Conservation (phyloP, 2,888 invertebrate species). For the Cistogaster globosa region DNA sequence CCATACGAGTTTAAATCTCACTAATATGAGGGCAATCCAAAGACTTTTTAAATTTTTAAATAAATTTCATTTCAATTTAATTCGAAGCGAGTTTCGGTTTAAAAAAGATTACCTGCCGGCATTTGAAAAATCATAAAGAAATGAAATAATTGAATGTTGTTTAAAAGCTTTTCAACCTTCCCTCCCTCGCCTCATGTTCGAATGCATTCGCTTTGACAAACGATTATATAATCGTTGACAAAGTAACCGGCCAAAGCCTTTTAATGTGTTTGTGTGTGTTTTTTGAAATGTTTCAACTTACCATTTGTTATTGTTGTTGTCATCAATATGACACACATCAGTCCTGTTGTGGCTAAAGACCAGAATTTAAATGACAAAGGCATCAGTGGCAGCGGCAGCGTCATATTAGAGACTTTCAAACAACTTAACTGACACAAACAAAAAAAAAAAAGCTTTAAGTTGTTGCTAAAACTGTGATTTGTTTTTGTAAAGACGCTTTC, state of each 20-base stretch:
- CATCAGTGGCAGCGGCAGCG: constrained; percentile 45
- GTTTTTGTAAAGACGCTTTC: constrained; percentile 12
- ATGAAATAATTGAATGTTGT: not conserved
- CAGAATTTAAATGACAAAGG: constrained; percentile 58
- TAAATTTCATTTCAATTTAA: not conserved
- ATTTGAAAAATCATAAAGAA: not conserved
- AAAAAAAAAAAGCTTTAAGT: constrained; percentile 5
- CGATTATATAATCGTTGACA: constrained; percentile 31
- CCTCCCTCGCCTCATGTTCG: not conserved
- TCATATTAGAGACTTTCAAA: constrained; percentile 46
- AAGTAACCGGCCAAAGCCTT: constrained; percentile 7
- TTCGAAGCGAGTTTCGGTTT: not conserved
- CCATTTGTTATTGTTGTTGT: constrained; percentile 63
- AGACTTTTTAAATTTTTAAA: not conserved
- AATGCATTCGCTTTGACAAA: not conserved
- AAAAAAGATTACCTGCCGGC: too few relatives aligned
- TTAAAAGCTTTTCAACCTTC: constrained; percentile 1
- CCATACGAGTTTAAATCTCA: not conserved
- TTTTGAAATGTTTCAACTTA: constrained; percentile 31
- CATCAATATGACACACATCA: constrained; percentile 62
- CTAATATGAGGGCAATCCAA: not conserved
- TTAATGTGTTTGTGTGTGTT: not conserved
- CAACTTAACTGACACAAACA: constrained; percentile 28
- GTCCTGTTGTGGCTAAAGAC: constrained; percentile 58
- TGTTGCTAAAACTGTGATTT: constrained; percentile 30